Percentiles rank a stretch among this genome's conserved stretches.
These are phyloP conservation scores for Ectropis grisescens DNA, from an alignment of 1,140 invertebrate genomes.

Conservation along the genomic window DNA sequence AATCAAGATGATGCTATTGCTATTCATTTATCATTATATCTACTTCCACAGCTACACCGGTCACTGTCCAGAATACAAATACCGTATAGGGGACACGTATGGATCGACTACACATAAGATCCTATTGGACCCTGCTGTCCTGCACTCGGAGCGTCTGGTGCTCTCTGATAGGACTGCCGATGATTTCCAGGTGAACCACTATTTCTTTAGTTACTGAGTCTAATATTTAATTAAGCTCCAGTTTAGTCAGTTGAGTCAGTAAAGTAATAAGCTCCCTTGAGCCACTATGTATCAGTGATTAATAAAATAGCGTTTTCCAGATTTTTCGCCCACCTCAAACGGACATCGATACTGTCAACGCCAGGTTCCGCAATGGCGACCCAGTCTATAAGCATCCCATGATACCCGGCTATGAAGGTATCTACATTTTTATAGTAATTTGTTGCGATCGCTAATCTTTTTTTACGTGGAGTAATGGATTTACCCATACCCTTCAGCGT, in stretches of 20 bases:
- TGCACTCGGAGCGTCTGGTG: conserved; percentile 77
- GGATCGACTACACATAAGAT: conserved; percentile 79
- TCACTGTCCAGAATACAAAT: conserved; percentile 79
- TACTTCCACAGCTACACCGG: conserved; percentile 75
- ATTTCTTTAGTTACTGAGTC: too few species aligned
- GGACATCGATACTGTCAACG: conserved; percentile 75
- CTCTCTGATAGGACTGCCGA: conserved; percentile 74
- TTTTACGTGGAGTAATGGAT: too few species aligned
- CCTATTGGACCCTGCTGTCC: conserved; percentile 77
- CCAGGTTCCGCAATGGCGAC: conserved; percentile 72
- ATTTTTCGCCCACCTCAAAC: conserved; percentile 71
- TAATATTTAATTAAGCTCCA: too few species aligned
- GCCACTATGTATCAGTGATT: too few species aligned
- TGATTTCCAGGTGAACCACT: conserved; percentile 71
- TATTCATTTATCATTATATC: too few species aligned
- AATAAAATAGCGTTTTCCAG: too few species aligned
- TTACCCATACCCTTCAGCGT: too few species aligned
- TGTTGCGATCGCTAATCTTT: too few species aligned
- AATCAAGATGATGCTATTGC: too few species aligned
- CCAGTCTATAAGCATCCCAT: conserved; percentile 78
- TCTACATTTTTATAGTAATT: too few species aligned
- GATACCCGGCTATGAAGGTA: conserved; percentile 78
- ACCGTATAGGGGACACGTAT: conserved; percentile 78
- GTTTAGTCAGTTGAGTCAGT: too few species aligned
- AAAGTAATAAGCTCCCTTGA: too few species aligned